Percentiles rank a stretch among this genome's conserved stretches.
phyloP scores from a whole-genome alignment of 2,888 invertebrate species.

The Eupithecia pulchellata region DNA sequence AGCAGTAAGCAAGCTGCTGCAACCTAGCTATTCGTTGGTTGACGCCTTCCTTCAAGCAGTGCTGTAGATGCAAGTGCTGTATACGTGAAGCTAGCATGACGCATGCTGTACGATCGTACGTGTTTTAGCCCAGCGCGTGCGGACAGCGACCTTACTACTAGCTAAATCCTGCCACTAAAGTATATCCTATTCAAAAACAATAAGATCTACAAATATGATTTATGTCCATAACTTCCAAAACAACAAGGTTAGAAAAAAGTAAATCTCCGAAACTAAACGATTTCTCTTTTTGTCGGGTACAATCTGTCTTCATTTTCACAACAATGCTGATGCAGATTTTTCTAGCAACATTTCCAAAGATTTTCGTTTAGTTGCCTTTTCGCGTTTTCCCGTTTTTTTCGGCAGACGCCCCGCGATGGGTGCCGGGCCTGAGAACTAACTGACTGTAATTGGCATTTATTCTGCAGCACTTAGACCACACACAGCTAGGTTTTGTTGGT shows the following conservation, averaged over 20 bases:
- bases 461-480: neutral
- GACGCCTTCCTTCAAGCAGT: no score
- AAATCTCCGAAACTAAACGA: neutral
- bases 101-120: no score
- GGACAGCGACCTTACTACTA: no score
- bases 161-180: no score
- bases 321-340: neutral
- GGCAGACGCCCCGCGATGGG: neutral
- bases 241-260: neutral
- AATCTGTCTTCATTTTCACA: constrained; percentile 1
- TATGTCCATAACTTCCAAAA: neutral
- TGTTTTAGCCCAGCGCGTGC: no score
- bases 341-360: neutral
- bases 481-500: neutral
- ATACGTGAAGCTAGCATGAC: no score
- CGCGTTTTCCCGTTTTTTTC: neutral
- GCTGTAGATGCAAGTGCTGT: no score
- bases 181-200: no score
- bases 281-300: neutral
- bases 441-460: constrained; percentile 4
- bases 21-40: no score
- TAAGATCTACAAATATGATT: neutral
- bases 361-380: neutral
- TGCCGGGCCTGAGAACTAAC: neutral
- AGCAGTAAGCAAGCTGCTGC: no score